Conservation (phyloP, 2,888 invertebrate genomes). For the Lasioglossum vierecki region DNA sequence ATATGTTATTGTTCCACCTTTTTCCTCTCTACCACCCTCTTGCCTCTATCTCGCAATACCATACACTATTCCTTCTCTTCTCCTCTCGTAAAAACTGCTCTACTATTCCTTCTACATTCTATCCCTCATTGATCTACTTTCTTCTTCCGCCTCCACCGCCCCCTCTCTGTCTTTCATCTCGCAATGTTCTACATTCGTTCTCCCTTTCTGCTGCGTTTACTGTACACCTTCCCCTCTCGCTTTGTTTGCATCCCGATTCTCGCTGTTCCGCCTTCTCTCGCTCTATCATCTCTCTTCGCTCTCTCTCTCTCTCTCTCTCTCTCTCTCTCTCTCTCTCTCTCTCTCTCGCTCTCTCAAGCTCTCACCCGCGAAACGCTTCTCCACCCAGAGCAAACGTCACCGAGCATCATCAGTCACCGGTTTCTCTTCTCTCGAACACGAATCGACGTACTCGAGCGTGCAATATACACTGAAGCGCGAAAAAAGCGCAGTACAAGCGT, state of each 20-base stretch:
- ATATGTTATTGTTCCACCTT: background rate
- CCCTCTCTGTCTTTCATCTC: background rate
- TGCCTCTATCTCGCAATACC: background rate
- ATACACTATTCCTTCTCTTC: background rate
- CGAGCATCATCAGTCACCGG: conserved; percentile 23
- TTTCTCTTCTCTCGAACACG: conserved; percentile 31
- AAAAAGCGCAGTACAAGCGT: background rate
- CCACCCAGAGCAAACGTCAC: conserved; percentile 31
- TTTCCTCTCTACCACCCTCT: background rate
- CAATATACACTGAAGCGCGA: background rate
- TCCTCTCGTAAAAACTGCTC: conserved; percentile 2
- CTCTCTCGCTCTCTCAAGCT: conserved; percentile 14
- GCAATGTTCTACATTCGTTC: background rate
- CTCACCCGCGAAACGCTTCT: conserved; percentile 35
- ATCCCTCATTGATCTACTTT: background rate
- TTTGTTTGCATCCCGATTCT: background rate
- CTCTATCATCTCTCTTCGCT: background rate
- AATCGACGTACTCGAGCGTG: conserved; percentile 38
- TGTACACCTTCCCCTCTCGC: background rate
- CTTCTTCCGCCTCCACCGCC: background rate
- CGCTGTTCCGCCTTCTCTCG: conserved; percentile 17
- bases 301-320: background rate
- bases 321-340: background rate
- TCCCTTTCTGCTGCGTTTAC: background rate
- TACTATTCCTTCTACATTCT: conserved; percentile 20